These are phyloP conservation scores for Corythoichthys haematopterus DNA, from an alignment of 2,113 vertebrate genomes.

Conservation along the genomic window DNA sequence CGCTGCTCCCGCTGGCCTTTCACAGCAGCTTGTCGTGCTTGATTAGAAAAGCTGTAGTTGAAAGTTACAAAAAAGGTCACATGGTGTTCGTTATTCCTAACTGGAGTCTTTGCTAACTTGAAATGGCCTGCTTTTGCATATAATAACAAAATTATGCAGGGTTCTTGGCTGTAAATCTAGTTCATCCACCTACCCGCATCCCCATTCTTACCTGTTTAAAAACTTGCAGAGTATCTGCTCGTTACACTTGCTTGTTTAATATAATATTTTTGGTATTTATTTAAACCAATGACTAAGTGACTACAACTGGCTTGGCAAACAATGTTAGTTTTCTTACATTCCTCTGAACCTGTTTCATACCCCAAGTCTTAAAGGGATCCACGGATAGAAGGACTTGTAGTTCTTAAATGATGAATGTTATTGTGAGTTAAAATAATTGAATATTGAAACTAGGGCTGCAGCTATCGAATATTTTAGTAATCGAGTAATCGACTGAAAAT, in stretches of 20 bases:
- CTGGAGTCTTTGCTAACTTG: slow-evolving; percentile 18
- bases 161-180: slow-evolving; percentile 9
- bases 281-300: background rate
- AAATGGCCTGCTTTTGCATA: slow-evolving; percentile 21
- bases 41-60: slow-evolving; percentile 33
- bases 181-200: background rate
- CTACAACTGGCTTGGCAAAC: too few relatives aligned
- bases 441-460: too few relatives aligned
- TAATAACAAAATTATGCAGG: slow-evolving; percentile 22
- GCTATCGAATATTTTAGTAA: too few relatives aligned
- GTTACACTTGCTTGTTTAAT: background rate
- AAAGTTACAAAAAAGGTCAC: slow-evolving; percentile 33
- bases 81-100: slow-evolving; percentile 30
- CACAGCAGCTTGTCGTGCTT: slow-evolving; percentile 14
- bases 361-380: too few relatives aligned
- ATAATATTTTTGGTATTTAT: background rate
- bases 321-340: too few relatives aligned
- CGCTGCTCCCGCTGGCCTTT: background rate
- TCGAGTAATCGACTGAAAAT: too few relatives aligned
- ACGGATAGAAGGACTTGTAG: too few relatives aligned
- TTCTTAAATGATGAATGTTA: too few relatives aligned
- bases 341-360: too few relatives aligned
- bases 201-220: background rate
- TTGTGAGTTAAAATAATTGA: too few relatives aligned
- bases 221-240: background rate